Evolutionary conservation across 92 coral and sea anemone genomes (phyloP), one percentile per base, ranked within the genome.

Genomic region (Zoanthus sociatus): DNA sequence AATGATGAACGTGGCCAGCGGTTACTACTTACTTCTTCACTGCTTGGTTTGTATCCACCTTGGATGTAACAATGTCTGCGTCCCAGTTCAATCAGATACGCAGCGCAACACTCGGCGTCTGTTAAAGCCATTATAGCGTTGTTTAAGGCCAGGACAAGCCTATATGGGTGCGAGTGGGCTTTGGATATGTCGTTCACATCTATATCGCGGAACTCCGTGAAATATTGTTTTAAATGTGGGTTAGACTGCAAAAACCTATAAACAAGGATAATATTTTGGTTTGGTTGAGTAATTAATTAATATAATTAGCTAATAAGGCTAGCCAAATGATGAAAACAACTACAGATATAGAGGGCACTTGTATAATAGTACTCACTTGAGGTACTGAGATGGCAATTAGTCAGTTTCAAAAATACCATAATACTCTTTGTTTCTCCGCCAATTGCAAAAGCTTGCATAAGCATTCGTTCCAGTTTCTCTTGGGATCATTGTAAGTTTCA

Each of bases 141-240:
- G 15, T 91, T 87, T 51, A 91, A 82, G 5, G 93, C 93, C 82
- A 87, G 78, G 17, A 91, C 18, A 18, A 91, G 86, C n/a, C 93
- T 78, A 14, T 53, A 73, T 16, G 93, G 93, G 82, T 90, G 93
- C 7, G 90, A 88, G 44, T 90, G 93, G 15, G 56, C 79, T 9
- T 87, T 84, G 30, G 79, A 87, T 55, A 90, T 87, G 7, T 83
- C 88, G 1, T 73, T 78, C 6, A 82, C 31, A 9, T 70, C 88
- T 32, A 90, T 76, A 17, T 77, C 56, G 8, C 76, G 86, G 26
- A 91, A 91, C 76, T 91, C 94, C 9, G 83, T 26, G 42, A 88
- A 91, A 70, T 88, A 64, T 20, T 78, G 76, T 45, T 88, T 82
- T 20, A 91, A 78, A 58, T 79, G 76, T 6, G 91, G 94, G 70